Percentiles rank a stretch among this genome's conserved stretches.
phyloP scores from a whole-genome alignment of 2,797 vertebrate species.

The Sternarchorhynchus goeldii region DNA sequence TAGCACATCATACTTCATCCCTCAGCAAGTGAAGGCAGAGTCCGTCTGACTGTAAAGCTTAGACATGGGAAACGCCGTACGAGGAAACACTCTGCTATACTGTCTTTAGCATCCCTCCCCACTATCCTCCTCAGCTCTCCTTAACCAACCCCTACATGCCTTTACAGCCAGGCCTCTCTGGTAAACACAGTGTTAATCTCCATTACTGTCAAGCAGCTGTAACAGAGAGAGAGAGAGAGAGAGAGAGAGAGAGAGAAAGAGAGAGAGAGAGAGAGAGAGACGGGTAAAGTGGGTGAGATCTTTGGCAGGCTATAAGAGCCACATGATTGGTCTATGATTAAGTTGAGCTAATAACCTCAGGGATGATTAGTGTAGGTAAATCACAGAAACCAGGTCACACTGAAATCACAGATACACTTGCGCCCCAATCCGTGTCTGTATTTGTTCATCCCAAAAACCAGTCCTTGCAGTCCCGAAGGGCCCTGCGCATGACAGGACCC shows the following conservation, averaged over 20 bases:
- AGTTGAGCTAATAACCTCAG: slow-evolving; percentile 7
- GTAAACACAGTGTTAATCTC: too few species aligned
- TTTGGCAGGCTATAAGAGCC: slow-evolving; percentile 51
- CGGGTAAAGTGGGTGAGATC: slow-evolving; percentile 50
- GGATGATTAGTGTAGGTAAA: slow-evolving; percentile 13
- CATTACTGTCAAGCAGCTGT: too few species aligned
- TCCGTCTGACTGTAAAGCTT: background rate
- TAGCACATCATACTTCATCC: too few species aligned
- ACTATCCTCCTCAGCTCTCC: too few species aligned
- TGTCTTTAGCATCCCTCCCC: too few species aligned
- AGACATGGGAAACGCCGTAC: background rate
- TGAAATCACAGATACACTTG: background rate
- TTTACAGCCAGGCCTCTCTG: too few species aligned
- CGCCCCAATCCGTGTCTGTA: too few species aligned
- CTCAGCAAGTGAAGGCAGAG: too few species aligned
- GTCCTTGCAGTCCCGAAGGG: too few species aligned
- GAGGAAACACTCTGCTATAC: background rate
- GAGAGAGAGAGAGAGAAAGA: slow-evolving; percentile 29
- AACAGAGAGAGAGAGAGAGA: background rate
- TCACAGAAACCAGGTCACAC: slow-evolving; percentile 9
- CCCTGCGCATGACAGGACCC: too few species aligned
- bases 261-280: slow-evolving; percentile 38
- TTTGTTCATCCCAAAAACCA: too few species aligned
- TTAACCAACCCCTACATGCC: too few species aligned
- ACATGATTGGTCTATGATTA: slow-evolving; percentile 57